A percentile compares a stretch with the other conserved stretches of the same genome.
phyloP scores from a whole-genome alignment of 2,888 invertebrate genomes.

The Oscheius sp. region DNA sequence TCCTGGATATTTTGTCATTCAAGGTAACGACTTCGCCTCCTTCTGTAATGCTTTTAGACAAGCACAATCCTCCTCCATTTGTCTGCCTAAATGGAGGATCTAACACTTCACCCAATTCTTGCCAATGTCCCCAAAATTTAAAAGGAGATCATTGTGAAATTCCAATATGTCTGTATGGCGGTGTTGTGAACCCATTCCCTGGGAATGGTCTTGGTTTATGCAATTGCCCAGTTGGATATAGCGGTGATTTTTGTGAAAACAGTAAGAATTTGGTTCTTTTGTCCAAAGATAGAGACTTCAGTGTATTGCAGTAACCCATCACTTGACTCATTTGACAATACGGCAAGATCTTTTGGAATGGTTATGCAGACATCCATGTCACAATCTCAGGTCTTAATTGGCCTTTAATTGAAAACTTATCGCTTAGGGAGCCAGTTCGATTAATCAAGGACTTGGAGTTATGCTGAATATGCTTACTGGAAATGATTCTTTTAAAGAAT shows the following conservation, averaged over 20 bases:
- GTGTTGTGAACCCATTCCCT: slow-evolving; percentile 11
- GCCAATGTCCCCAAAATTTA: not conserved
- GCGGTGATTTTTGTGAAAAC: slow-evolving; percentile 13
- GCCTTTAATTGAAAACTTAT: not conserved
- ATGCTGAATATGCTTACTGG: slow-evolving; percentile 41
- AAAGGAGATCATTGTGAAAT: slow-evolving; percentile 12
- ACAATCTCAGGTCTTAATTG: slow-evolving; percentile 21
- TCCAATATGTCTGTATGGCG: not conserved
- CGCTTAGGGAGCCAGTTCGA: slow-evolving; percentile 4
- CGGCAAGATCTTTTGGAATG: slow-evolving; percentile 44
- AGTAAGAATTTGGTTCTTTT: not conserved
- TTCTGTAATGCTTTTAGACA: not conserved
- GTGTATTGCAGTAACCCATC: not conserved
- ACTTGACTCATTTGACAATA: slow-evolving; percentile 38
- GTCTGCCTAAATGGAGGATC: slow-evolving; percentile 16
- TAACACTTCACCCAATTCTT: not conserved
- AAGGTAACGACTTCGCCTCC: too few relatives aligned
- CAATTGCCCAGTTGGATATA: not conserved
- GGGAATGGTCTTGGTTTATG: slow-evolving; percentile 11
- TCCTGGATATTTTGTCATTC: not conserved
- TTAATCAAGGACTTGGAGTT: slow-evolving; percentile 22
- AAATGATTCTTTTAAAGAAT: slow-evolving; percentile 42
- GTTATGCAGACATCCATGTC: slow-evolving; percentile 49
- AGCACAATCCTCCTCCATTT: slow-evolving; percentile 5
- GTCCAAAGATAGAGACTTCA: not conserved